These are phyloP conservation scores for Drosophila pachea DNA, from an alignment of 1,140 invertebrate species.

Conservation along the genomic window DNA sequence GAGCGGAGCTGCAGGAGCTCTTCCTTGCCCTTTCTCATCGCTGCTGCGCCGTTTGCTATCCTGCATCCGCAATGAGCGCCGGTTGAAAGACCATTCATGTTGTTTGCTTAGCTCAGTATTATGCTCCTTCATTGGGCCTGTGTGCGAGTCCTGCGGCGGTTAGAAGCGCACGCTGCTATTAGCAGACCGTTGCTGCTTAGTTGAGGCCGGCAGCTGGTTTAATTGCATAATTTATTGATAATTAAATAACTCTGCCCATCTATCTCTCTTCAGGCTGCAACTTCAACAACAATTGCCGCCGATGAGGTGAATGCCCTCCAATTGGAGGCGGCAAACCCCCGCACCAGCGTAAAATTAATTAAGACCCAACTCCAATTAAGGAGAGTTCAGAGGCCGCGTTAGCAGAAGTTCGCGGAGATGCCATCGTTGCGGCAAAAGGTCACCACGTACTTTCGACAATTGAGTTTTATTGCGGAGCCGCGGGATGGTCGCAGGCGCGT, in stretches of 20 bases:
- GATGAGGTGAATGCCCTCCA: conserved; percentile 71
- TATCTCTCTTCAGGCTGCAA: conserved; percentile 28
- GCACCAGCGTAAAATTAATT: conserved; percentile 41
- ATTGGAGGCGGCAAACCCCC: conserved; percentile 34
- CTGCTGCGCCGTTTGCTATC: no score
- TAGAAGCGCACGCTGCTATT: conserved; percentile 59
- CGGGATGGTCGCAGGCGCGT: conserved; percentile 76
- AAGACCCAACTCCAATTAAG: conserved; percentile 34
- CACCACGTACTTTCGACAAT: conserved; percentile 86
- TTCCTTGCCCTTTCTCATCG: background rate
- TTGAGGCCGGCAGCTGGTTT: conserved; percentile 33
- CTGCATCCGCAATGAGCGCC: conserved; percentile 14
- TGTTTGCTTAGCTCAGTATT: conserved; percentile 17
- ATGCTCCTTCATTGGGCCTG: conserved; percentile 2
- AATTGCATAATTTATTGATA: conserved; percentile 76
- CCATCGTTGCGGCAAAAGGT: conserved; percentile 87
- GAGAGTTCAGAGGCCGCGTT: conserved; percentile 9
- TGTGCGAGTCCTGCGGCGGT: conserved; percentile 41
- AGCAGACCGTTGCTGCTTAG: conserved; percentile 16
- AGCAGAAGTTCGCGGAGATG: conserved; percentile 79
- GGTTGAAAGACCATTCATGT: conserved; percentile 48
- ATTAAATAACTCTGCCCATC: conserved; percentile 54
- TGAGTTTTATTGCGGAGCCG: conserved; percentile 84
- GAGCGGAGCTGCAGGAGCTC: background rate
- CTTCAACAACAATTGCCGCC: conserved; percentile 52